Evolutionary conservation across 2,888 invertebrate genomes (phyloP), one percentile per base, ranked within the genome.

Genomic region (Agapostemon virescens): DNA sequence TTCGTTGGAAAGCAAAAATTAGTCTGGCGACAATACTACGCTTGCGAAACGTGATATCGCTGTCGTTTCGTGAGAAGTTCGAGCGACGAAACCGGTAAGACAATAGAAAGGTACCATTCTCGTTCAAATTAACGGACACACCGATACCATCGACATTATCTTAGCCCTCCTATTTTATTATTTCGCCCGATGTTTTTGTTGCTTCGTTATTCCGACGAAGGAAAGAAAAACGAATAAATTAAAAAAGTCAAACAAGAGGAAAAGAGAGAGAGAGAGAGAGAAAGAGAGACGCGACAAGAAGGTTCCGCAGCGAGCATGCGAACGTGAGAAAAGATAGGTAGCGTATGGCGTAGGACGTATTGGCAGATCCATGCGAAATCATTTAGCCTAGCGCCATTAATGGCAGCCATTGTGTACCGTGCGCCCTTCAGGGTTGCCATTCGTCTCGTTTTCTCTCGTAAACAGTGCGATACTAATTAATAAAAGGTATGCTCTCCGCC

Each of bases 391-490:
- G 75, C 77, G 85, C 77, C 75, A 77, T 79, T 77, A 70, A 71
- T 76, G 82, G 79, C 87, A 81, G 87, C 86, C 86, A 86, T 87
- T 87, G 79, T 77, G 78, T 26, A 63, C 69, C 69, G 73, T 69
- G 71, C 81, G 88, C 85, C 87, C 86, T 87, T 85, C 82, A 78
- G 79, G 77, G 82, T 73, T 79, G 77, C 70, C 83, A 78, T 79
- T 79, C 74, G 73, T 75, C 52, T 61, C 52, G 64, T 78, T 75
- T 67, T 40, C 45, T 68, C 55, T 70, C 55, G 66, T 71, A 58
- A 58, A 26, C 33, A 67, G 74, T 82, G 78, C 70, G 69, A 76
- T 79, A 64, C 30, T 45, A 75, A 66, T 81, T 83, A 68, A 63
- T 23, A 23, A 58, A 49, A 58, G 40, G 13, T 49, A 72, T 72